phyloP scores from a whole-genome alignment of 2,113 vertebrate genomes.

The Nibea coibor region DNA sequence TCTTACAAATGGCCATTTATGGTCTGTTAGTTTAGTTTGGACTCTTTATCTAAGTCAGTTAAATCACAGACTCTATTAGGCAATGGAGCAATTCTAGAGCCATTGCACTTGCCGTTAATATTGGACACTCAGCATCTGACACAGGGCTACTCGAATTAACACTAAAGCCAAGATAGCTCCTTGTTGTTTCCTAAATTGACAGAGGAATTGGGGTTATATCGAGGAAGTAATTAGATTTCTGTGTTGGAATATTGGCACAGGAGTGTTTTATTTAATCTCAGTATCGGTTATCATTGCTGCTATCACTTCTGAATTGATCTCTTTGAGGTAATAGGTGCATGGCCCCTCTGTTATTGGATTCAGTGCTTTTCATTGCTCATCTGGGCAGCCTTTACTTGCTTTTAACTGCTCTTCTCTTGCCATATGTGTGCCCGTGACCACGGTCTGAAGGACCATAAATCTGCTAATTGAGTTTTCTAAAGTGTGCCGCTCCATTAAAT shows the following conservation, averaged over 20 bases:
- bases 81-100: slow-evolving; percentile 38
- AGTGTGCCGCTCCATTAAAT: slow-evolving; percentile 58
- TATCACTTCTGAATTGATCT: slow-evolving; percentile 57
- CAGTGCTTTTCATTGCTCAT: slow-evolving; percentile 46
- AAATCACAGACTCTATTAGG: slow-evolving; percentile 52
- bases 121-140: slow-evolving; percentile 26
- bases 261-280: slow-evolving; percentile 57
- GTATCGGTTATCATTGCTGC: slow-evolving; percentile 54
- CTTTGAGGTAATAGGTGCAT: slow-evolving; percentile 38
- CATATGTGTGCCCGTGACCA: slow-evolving; percentile 29
- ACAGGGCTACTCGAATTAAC: slow-evolving; percentile 7
- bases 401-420: slow-evolving; percentile 25
- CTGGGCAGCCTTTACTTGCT: slow-evolving; percentile 12
- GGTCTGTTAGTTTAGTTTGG: slow-evolving; percentile 62
- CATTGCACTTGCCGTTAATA: slow-evolving; percentile 28
- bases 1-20: slow-evolving; percentile 62
- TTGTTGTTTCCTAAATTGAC: slow-evolving; percentile 46
- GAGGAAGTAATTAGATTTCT: slow-evolving; percentile 51
- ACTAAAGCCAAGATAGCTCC: slow-evolving; percentile 20
- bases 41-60: slow-evolving; percentile 57
- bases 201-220: slow-evolving; percentile 16
- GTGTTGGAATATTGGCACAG: slow-evolving; percentile 29
- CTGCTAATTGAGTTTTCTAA: slow-evolving; percentile 72
- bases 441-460: slow-evolving; percentile 51
- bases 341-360: slow-evolving; percentile 48